Evolutionary conservation across 2,797 vertebrate genomes (phyloP), one percentile per base, ranked within the genome.

Genomic region (Botia kubotai): DNA sequence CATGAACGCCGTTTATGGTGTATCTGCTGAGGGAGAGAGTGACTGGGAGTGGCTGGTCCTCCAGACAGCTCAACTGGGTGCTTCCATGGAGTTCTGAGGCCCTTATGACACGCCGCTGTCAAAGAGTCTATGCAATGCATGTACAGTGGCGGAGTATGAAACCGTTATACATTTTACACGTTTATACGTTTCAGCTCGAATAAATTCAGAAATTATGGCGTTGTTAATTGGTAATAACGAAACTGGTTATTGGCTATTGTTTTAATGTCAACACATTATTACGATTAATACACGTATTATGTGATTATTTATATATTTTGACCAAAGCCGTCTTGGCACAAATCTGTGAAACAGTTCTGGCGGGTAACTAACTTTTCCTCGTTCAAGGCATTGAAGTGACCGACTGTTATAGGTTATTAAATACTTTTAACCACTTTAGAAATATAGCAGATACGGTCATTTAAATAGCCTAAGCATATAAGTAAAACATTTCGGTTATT

Each of bases 1-100:
- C 75, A 69, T 69, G 76, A 80, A 69, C 78, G 63, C 36, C 63
- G 60, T 73, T 68, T 74, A 74, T 63, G 43, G 63, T 50, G 62
- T n/a, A 43, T 67, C 72, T 75, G 57, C 68, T 39, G 23, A 53
- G 77, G 68, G 43, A 73, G 60, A 72, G n/a, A 53, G 70, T 7
- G 71, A 48, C 21, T 73, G 48, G 48, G 69, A 66, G 50, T 57
- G 77, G 52, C 50, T 29, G 71, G 50, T 63, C 52, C 71, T 74
- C 63, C 79, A 67, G 39, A 68, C 62, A 80, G 72, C 72, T 67
- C 60, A 67, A 80, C 79, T 68, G 52, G 53, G 26, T 33, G 58
- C 71, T 74, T 80, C 33, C 21, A 5, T 12, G 7, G 62, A 78
- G 63, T 62, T 72, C 16, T 65, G 46, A 57, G 46, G 46, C 26